Base-by-base conservation (phyloP, 1,140 invertebrate species). In the Globodera rostochiensis region DNA sequence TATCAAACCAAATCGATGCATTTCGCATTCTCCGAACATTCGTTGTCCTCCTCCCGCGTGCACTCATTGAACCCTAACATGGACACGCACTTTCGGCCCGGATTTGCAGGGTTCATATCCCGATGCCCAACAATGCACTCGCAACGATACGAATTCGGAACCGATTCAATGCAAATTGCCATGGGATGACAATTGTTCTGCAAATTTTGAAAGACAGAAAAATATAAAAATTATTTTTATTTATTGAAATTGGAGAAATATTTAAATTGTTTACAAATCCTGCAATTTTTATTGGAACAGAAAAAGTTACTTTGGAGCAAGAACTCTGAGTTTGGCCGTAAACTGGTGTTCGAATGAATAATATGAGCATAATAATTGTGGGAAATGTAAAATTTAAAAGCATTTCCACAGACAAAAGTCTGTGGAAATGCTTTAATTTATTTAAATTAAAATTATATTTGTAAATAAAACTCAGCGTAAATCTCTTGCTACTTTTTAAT, bases 181-280 rank as follows among this genome's bases (percentile, higher is more conserved):
- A 83, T 85, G 13, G 87, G 86, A 81, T 90, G 87, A 77, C 88
- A 89, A 19, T 86, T 80, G 80, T 89, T 89, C 82, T 87, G 67
- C 66, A 86, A 86, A 71, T 9, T 6, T 8, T 9, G 21, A 8
- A 71, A 3, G 25, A 71, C 9, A 13, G 25, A 25, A 13, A 25
- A 21, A 7, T 45, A 25, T 25, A 15, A 60, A 60, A 13, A 60
- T 13, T 11, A 50, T 11, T 60, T 9, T 13, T 11, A 15, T 60
- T 60, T 13, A 15, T 60, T 4, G 57, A 60, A 19, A 60, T 1
- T 11, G 49, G 57, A 60, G 9, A 15, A 15, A 13, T 60, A 13
- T 50, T 50, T 50, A 71, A 25, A 21, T 0, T 36, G 9, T 71
- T 71, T 9, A 7, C n/a, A 71, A 71, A 45, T 71, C 69, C 4